Base-by-base conservation (phyloP, 2,888 invertebrate species). In the Bombylius discolor region DNA sequence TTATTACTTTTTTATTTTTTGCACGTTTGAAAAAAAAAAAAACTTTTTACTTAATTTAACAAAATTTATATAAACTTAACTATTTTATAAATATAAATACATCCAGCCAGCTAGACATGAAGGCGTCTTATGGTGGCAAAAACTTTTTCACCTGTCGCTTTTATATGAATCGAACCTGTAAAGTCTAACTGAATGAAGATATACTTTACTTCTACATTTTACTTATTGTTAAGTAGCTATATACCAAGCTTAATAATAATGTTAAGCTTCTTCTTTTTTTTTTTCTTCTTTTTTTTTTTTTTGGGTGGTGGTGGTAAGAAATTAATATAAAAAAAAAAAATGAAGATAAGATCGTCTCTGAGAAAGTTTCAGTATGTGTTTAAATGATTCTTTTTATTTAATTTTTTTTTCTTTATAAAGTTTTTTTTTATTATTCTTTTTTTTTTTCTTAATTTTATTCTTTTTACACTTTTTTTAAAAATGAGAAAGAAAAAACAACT, bases 91-190 rank as follows among this genome's bases (percentile, higher is more conserved):
- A 52, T 61, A 62, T 42, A 23, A 62, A 62, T 65, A 36, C 49
- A 58, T 69, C 68, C 64, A 69, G 64, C 62, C 67, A 67, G 71
- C 70, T 72, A 72, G 73, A 73, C 73, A 69, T 70, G 70, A 72
- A 73, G 73, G 71, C 73, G 73, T 72, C 73, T 72, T 72, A 70
- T 73, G 72, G 66, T 67, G 65, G 65, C 64, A 66, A 65, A 67
- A 66, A 65, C 63, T 62, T 59, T 64, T 68, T 63, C 64, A 66
- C 61, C 66, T 60, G 64, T 62, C 63, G 69, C 66, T 72, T 73
- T 69, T 73, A 73, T 73, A 73, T 61, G 58, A 61, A 58, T 59
- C 57, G 55, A 54, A 52, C 52, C 49, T 48, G 39, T 49, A 46
- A 23, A 47, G 58, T 54, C 54, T 58, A 50, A 11, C 13, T 13